A percentile compares a stretch with the other conserved stretches of the same genome.
Conservation (phyloP, 2,113 vertebrate genomes). For the Siphamia tubifer region DNA sequence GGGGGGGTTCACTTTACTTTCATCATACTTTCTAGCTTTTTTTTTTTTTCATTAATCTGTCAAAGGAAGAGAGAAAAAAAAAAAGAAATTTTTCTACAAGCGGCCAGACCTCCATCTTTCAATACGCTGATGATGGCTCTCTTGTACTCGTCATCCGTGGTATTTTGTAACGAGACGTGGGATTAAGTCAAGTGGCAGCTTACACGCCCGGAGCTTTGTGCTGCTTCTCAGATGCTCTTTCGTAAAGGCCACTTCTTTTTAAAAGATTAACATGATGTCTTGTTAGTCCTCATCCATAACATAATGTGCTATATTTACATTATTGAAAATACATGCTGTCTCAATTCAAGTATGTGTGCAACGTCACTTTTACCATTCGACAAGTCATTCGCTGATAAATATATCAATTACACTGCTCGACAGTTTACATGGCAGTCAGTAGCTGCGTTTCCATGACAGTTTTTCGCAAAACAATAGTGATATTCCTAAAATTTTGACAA, state of each 20-base stretch:
- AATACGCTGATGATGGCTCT: constrained; percentile 14
- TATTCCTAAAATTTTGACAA: too few species aligned
- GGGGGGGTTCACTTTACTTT: neutral
- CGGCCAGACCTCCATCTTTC: constrained; percentile 6
- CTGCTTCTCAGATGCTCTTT: constrained; percentile 3
- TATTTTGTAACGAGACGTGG: constrained; percentile 46
- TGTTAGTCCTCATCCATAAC: neutral
- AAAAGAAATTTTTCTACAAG: constrained; percentile 26
- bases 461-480: too few species aligned
- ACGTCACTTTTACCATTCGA: too few species aligned
- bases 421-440: too few species aligned
- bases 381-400: too few species aligned
- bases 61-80: constrained; percentile 34
- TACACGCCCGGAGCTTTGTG: constrained; percentile 39
- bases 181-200: constrained; percentile 49
- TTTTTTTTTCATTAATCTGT: constrained; percentile 50
- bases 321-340: neutral
- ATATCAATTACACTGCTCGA: too few species aligned
- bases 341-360: neutral
- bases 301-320: neutral
- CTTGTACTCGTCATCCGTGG: constrained; percentile 24
- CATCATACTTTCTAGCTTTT: constrained; percentile 41
- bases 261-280: constrained; percentile 25
- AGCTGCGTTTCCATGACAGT: too few species aligned
- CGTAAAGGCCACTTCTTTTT: constrained; percentile 40